phyloP scores from a whole-genome alignment of 1,140 invertebrate species.

The Bombus sylvicola region DNA sequence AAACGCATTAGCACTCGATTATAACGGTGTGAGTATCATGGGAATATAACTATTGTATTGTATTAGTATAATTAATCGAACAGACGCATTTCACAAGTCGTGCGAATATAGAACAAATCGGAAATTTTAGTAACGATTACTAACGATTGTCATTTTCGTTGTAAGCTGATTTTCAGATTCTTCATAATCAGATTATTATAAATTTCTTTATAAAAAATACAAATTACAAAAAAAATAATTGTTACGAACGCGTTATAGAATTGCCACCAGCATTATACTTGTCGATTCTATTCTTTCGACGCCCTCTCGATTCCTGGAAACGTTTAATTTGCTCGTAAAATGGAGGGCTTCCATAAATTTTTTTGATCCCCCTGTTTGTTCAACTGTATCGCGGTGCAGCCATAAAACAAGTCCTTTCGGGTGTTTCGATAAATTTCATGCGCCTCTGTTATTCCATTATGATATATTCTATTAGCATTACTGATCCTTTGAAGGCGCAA shows the following conservation, averaged over 20 bases:
- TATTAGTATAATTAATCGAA: slow-evolving; percentile 7
- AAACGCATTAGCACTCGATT: not conserved
- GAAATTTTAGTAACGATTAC: not conserved
- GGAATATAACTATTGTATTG: not conserved
- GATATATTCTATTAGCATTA: too few species aligned
- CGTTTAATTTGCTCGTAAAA: not conserved
- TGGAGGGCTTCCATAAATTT: not conserved
- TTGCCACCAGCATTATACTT: not conserved
- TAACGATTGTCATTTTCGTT: too few species aligned
- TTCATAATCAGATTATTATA: not conserved
- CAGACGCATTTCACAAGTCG: too few species aligned
- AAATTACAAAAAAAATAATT: too few species aligned
- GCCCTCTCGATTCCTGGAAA: not conserved
- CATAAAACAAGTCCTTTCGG: not conserved
- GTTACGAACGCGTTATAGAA: not conserved
- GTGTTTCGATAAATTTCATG: not conserved
- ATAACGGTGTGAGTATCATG: too few species aligned
- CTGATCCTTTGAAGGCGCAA: not conserved
- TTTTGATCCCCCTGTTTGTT: not conserved
- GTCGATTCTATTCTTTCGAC: slow-evolving; percentile 3
- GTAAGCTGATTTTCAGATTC: not conserved
- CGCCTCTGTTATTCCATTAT: not conserved
- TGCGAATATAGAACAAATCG: not conserved
- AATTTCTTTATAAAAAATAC: not conserved
- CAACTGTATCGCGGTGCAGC: not conserved